phyloP scores from a whole-genome alignment of 2,888 invertebrate genomes.

The Drosophila parthenogenetica region DNA sequence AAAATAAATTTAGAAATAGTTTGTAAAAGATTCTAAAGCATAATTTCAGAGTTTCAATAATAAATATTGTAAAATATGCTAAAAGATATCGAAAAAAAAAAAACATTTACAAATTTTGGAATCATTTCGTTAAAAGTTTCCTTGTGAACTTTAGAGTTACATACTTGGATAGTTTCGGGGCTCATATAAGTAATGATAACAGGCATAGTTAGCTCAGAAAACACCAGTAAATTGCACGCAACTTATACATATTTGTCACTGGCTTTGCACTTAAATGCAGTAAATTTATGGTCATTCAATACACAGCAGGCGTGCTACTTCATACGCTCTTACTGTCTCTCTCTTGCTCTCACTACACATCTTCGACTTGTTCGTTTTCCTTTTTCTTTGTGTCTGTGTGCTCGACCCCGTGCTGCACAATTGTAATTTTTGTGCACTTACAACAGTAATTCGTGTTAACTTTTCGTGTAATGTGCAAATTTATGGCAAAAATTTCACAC shows the following conservation, averaged over 20 bases:
- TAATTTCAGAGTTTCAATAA: no score
- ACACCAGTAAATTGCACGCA: slow-evolving; percentile 25
- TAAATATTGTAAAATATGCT: no score
- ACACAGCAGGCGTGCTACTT: slow-evolving; percentile 40
- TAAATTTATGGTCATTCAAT: slow-evolving; percentile 64
- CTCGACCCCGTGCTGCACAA: slow-evolving; percentile 50
- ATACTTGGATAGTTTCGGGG: no score
- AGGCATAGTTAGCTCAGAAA: not conserved
- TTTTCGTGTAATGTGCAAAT: slow-evolving; percentile 81
- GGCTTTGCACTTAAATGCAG: slow-evolving; percentile 58
- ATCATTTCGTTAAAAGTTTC: no score
- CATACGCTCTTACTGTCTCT: not conserved
- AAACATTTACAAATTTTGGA: no score
- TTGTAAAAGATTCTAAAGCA: no score
- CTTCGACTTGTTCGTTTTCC: not conserved
- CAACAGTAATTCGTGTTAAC: slow-evolving; percentile 80
- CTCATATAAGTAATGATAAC: slow-evolving; percentile 19
- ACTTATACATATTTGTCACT: slow-evolving; percentile 51
- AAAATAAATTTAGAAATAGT: no score
- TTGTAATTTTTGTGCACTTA: slow-evolving; percentile 77
- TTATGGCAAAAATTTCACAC: slow-evolving; percentile 67
- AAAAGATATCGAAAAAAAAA: no score
- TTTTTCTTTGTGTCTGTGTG: slow-evolving; percentile 5
- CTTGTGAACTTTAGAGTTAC: no score
- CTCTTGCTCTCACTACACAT: not conserved